Base-by-base conservation (phyloP, 2,113 vertebrate species). In the Chaetops frenatus region DNA sequence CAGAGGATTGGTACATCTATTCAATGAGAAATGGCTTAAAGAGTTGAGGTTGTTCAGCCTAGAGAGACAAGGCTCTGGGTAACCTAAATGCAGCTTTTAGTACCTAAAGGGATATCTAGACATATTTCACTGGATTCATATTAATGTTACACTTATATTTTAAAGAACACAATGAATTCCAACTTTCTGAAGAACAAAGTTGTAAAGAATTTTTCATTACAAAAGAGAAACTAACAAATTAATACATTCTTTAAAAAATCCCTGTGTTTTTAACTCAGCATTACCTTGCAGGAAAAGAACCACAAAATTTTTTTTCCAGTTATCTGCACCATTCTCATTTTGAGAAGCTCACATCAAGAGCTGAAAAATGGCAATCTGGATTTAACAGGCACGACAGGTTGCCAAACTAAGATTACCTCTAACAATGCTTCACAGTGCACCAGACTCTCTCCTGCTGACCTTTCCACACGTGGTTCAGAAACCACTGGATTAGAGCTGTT, bases 391-490 rank as follows among this genome's bases (percentile, higher is more conserved):
- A 95, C 87, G 77, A 94, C 56, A 94, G 31, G 42, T 93, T 97
- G 96, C 97, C 95, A 98, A 97, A 97, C 86, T 97, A 96, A 96
- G 97, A 98, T 97, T 98, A 97, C 93, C 92, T 97, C 96, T 95
- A 96, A 92, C 86, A 93, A 92, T 93, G 97, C 96, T 97, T 90
- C 79, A 78, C 72, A 95, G 71, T 76, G 65, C 67, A 90, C 47
- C 31, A 91, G 90, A 87, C 80, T 95, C 89, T 96, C 96, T 97
- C 92, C 83, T 53, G n/a, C 71, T 94, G 96, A 98, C 97, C 98
- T 98, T 97, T 96, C 94, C 87, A 96, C 95, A 96, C 44, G 35
- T 98, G 95, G 97, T 92, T 94, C 90, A 96, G 85, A 96, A 79
- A 71, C 95, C 93, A 89, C 67, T 90, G 97, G 97, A 97, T 98